Evolutionary conservation across 2,797 vertebrate genomes (phyloP).

Genomic region (Anas bahamensis): DNA sequence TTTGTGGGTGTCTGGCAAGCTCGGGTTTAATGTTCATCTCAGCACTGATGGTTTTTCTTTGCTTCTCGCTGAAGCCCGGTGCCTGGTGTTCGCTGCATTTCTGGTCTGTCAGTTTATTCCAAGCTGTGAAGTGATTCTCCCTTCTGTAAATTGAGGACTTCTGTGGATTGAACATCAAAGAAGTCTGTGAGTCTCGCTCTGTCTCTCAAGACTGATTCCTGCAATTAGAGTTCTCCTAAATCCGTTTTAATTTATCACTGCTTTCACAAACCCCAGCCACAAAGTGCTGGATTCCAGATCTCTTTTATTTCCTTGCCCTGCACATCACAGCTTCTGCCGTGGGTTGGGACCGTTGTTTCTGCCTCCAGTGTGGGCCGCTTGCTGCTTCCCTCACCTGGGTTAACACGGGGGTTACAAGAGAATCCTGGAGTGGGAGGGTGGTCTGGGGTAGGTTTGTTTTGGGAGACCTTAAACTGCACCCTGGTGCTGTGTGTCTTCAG

Average conservation of each 20-base stretch:
- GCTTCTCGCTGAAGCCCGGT: conserved; percentile 28
- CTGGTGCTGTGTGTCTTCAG: not conserved
- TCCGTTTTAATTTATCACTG: conserved; percentile 67
- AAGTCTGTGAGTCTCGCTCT: conserved; percentile 20
- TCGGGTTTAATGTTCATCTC: conserved; percentile 50
- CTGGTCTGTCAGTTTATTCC: conserved; percentile 63
- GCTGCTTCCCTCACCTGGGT: not conserved
- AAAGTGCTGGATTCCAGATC: conserved; percentile 1
- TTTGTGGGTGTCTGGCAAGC: not conserved
- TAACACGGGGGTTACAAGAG: not conserved
- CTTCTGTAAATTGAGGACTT: conserved; percentile 70
- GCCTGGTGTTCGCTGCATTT: conserved; percentile 35
- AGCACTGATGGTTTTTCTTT: conserved; percentile 50
- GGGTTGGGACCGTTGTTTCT: not conserved
- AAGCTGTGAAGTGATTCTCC: conserved; percentile 73
- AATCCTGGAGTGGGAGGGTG: not conserved
- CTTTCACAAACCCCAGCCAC: conserved; percentile 54
- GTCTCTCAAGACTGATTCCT: conserved; percentile 68
- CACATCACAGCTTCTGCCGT: not conserved
- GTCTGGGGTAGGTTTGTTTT: not conserved
- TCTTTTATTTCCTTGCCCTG: not conserved
- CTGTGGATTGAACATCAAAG: conserved; percentile 73
- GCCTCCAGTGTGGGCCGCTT: not conserved
- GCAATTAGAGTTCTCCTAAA: conserved; percentile 66
- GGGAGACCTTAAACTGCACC: not conserved